A percentile compares a stretch with the other conserved stretches of the same genome.
These are phyloP conservation scores for Orius laevigatus DNA, from an alignment of 1,140 invertebrate genomes.

Conservation along the genomic window DNA sequence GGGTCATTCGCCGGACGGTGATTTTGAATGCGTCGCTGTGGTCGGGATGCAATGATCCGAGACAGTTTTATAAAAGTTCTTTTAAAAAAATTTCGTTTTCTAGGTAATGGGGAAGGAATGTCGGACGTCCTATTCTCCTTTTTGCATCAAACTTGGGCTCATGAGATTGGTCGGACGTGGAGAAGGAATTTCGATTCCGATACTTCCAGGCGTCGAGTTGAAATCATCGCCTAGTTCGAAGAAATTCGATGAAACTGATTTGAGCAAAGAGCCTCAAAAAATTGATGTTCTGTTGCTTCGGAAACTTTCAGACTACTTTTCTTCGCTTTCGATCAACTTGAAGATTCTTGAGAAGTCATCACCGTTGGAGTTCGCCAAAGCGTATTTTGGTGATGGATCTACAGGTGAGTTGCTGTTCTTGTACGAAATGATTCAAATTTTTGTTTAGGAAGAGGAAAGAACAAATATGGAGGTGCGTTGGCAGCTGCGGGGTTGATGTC, in stretches of 20 bases:
- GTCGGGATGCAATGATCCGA: too few species aligned
- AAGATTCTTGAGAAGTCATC: slow-evolving; percentile 47
- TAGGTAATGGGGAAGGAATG: slow-evolving; percentile 29
- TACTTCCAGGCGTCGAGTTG: slow-evolving; percentile 34
- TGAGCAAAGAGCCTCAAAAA: slow-evolving; percentile 39
- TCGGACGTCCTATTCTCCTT: slow-evolving; percentile 47
- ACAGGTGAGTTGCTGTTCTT: slow-evolving; percentile 27
- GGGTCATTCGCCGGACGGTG: too few species aligned
- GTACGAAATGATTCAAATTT: slow-evolving; percentile 34
- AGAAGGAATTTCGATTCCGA: slow-evolving; percentile 36
- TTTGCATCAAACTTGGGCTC: slow-evolving; percentile 64
- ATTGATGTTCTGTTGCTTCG: slow-evolving; percentile 25
- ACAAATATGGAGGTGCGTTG: slow-evolving; percentile 27
- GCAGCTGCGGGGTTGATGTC: slow-evolving; percentile 34
- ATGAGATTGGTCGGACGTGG: slow-evolving; percentile 55
- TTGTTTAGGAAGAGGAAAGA: slow-evolving; percentile 33
- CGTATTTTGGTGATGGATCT: slow-evolving; percentile 3
- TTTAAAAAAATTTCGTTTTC: background rate
- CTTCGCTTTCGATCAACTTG: slow-evolving; percentile 36
- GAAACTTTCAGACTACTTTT: slow-evolving; percentile 9
- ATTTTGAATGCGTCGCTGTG: too few species aligned
- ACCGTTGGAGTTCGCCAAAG: slow-evolving; percentile 9
- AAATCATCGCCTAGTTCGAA: slow-evolving; percentile 1
- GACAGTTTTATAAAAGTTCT: too few species aligned
- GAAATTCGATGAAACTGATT: slow-evolving; percentile 9